Evolutionary conservation across 1,140 invertebrate species (phyloP), one percentile per base, ranked within the genome.

Genomic region (Drosophila cardini): DNA sequence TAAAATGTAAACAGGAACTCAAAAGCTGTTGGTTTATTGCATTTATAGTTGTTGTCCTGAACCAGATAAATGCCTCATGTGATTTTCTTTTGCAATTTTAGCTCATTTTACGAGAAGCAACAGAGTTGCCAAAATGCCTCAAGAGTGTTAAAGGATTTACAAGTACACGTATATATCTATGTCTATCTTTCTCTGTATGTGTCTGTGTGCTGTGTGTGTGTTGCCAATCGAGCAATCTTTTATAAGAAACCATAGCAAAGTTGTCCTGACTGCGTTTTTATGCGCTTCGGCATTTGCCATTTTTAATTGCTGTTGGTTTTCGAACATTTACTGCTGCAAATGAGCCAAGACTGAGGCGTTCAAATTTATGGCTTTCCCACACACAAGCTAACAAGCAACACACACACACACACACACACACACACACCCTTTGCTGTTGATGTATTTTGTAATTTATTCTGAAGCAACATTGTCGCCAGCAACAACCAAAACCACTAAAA

Each of bases 251-350:
- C n/a, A 26, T 57, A 36, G 21, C 36, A 63, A 58, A 74, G 40
- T 57, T 43, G 57, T 52, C 30, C 61, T 32, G 48, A 32, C 52
- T 11, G 21, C 43, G 48, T 86, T 86, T 84, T 84, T 84, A 84
- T 84, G 72, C 76, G 48, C 70, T 81, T 75, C 75, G 70, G 78
- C 79, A 68, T 86, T 86, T 86, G 78, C 62, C 71, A 62, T 79
- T 86, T 87, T 87, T 87, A 87, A 87, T 87, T 87, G 83, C 83
- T 83, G 71, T 82, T 80, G 82, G 52, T 76, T 87, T 77, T 72
- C 84, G 70, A 89, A 83, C 84, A 87, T 87, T 87, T 89, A 89
- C 76, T 69, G 79, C 83, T 73, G 65, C 58, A 74, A 87, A 79
- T 79, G 83, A 89, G 83, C 72, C 56, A 21, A 73, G 56, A 69